phyloP scores from a whole-genome alignment of 2,888 invertebrate species.

The Epistrophe eligans region DNA sequence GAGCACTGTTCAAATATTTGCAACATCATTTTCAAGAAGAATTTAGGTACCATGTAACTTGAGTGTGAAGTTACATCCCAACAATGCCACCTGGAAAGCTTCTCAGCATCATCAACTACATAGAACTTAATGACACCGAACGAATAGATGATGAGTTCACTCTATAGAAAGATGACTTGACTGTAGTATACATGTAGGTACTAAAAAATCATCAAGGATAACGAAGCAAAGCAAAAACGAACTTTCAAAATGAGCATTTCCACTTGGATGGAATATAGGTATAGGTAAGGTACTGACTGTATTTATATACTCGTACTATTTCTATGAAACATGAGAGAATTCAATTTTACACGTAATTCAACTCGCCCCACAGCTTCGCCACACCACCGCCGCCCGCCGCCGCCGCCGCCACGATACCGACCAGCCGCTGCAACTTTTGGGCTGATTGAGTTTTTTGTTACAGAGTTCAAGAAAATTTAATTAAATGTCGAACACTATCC shows the following conservation, averaged over 20 bases:
- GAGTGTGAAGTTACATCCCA: constrained; percentile 26
- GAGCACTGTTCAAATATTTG: constrained; percentile 9
- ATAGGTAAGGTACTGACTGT: not conserved
- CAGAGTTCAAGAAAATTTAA: constrained; percentile 57
- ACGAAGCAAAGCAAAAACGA: constrained; percentile 12
- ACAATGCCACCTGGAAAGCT: constrained; percentile 14
- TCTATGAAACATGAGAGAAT: constrained; percentile 42
- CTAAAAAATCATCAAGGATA: constrained; percentile 34
- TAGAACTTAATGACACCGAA: constrained; percentile 34
- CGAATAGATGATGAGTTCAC: constrained; percentile 50
- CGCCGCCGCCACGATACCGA: not conserved
- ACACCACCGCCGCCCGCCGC: not conserved
- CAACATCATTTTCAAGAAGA: constrained; percentile 14
- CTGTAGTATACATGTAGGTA: too few species aligned
- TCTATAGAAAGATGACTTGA: constrained; percentile 36
- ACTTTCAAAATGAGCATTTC: constrained; percentile 20
- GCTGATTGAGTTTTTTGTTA: constrained; percentile 38
- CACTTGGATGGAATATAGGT: not conserved
- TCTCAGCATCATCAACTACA: constrained; percentile 15
- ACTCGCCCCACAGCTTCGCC: not conserved
- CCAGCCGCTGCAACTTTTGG: not conserved
- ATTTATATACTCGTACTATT: not conserved
- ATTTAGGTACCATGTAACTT: constrained; percentile 30
- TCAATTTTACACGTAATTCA: constrained; percentile 47
- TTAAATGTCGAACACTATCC: constrained; percentile 69